Conservation (phyloP, 1,140 invertebrate species). For the Drosophila miranda region DNA sequence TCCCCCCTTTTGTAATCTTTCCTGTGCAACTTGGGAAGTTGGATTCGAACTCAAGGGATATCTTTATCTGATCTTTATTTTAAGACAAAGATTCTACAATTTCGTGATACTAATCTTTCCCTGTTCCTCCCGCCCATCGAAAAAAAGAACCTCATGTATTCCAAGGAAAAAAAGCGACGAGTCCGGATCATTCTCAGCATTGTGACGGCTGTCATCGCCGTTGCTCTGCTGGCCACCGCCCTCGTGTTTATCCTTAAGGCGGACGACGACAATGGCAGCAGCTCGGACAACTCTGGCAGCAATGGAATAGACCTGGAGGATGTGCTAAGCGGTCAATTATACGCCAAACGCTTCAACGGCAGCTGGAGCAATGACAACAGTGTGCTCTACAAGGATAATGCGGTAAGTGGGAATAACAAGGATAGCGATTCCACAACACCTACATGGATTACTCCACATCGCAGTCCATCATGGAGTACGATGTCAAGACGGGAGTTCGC, state of each 20-base stretch:
- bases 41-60: too few relatives aligned
- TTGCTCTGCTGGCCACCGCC: constrained; percentile 59
- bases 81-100: neutral
- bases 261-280: constrained; percentile 15
- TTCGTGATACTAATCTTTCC: neutral
- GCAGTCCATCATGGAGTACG: constrained; percentile 66
- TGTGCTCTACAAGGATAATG: constrained; percentile 61
- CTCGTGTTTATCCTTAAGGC: constrained; percentile 54
- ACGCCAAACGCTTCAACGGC: constrained; percentile 83
- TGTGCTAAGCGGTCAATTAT: constrained; percentile 82
- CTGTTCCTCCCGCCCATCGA: neutral
- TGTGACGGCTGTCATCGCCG: constrained; percentile 43
- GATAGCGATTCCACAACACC: too few relatives aligned
- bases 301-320: constrained; percentile 82
- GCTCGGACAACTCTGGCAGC: constrained; percentile 10
- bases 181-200: constrained; percentile 62
- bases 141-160: constrained; percentile 68
- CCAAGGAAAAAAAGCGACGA: constrained; percentile 67
- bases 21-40: too few relatives aligned
- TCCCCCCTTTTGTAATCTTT: too few relatives aligned
- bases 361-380: constrained; percentile 83
- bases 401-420: constrained; percentile 41
- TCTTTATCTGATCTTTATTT: too few relatives aligned
- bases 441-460: neutral
- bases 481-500: constrained; percentile 51